phyloP scores from a whole-genome alignment of 2,797 vertebrate species.

The Phoxinus dragarum region DNA sequence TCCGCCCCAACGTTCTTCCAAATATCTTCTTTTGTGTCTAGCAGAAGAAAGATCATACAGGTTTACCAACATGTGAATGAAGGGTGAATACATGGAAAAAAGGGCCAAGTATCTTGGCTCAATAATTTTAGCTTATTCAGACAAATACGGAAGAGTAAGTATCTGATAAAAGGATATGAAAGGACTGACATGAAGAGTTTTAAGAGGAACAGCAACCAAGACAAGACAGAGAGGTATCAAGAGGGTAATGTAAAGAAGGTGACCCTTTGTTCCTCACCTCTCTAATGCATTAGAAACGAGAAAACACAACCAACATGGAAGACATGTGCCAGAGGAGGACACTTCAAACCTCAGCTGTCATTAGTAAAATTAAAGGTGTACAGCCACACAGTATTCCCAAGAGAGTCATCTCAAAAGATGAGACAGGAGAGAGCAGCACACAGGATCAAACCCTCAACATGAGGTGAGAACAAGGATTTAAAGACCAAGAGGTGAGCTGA shows the following conservation, averaged over 20 bases:
- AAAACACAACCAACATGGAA: constrained; percentile 36
- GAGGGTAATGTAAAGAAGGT: constrained; percentile 19
- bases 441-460: constrained; percentile 10
- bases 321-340: constrained; percentile 16
- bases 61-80: not conserved
- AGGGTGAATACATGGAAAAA: not conserved
- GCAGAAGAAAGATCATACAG: not conserved
- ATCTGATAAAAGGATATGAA: not conserved
- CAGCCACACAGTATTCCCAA: constrained; percentile 29
- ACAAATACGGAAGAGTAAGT: not conserved
- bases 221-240: constrained; percentile 22
- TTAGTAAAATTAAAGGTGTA: constrained; percentile 49
- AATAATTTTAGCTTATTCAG: not conserved
- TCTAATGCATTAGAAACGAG: constrained; percentile 34
- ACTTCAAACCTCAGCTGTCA: constrained; percentile 47
- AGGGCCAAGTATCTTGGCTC: not conserved
- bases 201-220: not conserved
- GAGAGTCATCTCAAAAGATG: constrained; percentile 21
- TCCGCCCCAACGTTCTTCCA: not conserved
- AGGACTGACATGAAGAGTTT: not conserved
- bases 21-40: not conserved
- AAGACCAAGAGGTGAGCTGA: constrained; percentile 15
- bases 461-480: constrained; percentile 26
- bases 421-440: constrained; percentile 23
- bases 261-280: constrained; percentile 21